Conservation (phyloP, 2,888 invertebrate species). For the Muschampia plurimacula region DNA sequence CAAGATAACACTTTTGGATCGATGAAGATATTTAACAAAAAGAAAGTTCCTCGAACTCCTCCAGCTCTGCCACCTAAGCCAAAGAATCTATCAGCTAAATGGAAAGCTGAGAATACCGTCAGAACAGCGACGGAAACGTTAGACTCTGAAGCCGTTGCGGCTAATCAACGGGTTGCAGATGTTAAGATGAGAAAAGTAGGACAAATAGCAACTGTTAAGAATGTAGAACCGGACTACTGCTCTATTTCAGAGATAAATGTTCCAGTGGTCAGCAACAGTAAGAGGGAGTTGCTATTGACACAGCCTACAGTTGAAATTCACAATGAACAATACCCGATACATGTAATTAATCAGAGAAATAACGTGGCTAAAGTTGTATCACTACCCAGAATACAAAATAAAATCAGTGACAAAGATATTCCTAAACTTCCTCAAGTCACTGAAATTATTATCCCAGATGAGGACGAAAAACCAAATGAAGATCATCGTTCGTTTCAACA, state of each 20-base stretch:
- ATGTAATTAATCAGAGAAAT: slow-evolving; percentile 70
- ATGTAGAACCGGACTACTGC: slow-evolving; percentile 90
- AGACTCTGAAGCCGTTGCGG: slow-evolving; percentile 86
- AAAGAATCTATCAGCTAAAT: slow-evolving; percentile 89
- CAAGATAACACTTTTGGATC: slow-evolving; percentile 70
- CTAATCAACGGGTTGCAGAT: slow-evolving; percentile 86
- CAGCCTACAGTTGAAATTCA: slow-evolving; percentile 84
- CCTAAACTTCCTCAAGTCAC: slow-evolving; percentile 91
- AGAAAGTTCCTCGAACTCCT: slow-evolving; percentile 88
- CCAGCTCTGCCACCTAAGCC: slow-evolving; percentile 93
- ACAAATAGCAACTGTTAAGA: slow-evolving; percentile 79
- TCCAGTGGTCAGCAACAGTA: slow-evolving; percentile 86
- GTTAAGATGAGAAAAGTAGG: slow-evolving; percentile 83
- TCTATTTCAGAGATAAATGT: slow-evolving; percentile 91
- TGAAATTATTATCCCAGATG: slow-evolving; percentile 90
- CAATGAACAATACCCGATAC: slow-evolving; percentile 78
- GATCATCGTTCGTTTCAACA: slow-evolving; percentile 70
- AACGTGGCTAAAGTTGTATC: slow-evolving; percentile 79
- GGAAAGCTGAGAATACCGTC: slow-evolving; percentile 84
- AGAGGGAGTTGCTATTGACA: slow-evolving; percentile 82
- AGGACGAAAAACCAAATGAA: slow-evolving; percentile 80
- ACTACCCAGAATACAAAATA: slow-evolving; percentile 75
- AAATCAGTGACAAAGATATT: slow-evolving; percentile 86
- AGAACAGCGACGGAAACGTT: slow-evolving; percentile 73
- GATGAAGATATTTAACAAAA: slow-evolving; percentile 81